These are phyloP conservation scores for Eriosoma lanigerum DNA, from an alignment of 1,140 invertebrate genomes.

Conservation along the genomic window DNA sequence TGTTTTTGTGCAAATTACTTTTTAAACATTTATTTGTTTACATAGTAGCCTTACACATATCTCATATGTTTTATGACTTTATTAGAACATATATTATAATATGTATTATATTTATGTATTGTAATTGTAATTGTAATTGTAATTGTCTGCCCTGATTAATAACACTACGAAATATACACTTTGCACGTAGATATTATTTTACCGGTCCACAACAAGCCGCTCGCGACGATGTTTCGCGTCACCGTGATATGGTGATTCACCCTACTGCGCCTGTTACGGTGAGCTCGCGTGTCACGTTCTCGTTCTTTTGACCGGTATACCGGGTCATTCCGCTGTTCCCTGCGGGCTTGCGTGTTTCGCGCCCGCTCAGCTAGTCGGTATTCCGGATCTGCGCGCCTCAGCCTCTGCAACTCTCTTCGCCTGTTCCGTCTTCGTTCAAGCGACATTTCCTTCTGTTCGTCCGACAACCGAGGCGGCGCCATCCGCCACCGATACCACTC, in stretches of 20 bases:
- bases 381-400: slow-evolving; percentile 15
- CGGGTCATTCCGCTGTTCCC: slow-evolving; percentile 30
- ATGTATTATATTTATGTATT: too few species aligned
- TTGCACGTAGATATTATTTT: too few species aligned
- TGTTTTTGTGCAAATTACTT: too few species aligned
- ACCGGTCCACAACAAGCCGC: slow-evolving; percentile 16
- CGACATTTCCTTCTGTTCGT: slow-evolving; percentile 36
- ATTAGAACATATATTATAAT: too few species aligned
- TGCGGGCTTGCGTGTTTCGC: slow-evolving; percentile 32
- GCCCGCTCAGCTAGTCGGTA: slow-evolving; percentile 30
- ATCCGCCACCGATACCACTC: background rate
- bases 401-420: slow-evolving; percentile 34
- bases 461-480: slow-evolving; percentile 35
- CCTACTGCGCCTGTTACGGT: background rate
- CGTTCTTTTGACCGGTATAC: slow-evolving; percentile 17
- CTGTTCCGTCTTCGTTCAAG: slow-evolving; percentile 18
- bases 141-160: too few species aligned
- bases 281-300: slow-evolving; percentile 30
- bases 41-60: too few species aligned
- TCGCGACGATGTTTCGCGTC: slow-evolving; percentile 15
- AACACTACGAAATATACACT: too few species aligned
- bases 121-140: too few species aligned
- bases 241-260: slow-evolving; percentile 10
- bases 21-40: too few species aligned
- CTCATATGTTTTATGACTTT: too few species aligned